These are phyloP conservation scores for Ephialtes manifestator DNA, from an alignment of 2,888 invertebrate species.

Conservation along the genomic window DNA sequence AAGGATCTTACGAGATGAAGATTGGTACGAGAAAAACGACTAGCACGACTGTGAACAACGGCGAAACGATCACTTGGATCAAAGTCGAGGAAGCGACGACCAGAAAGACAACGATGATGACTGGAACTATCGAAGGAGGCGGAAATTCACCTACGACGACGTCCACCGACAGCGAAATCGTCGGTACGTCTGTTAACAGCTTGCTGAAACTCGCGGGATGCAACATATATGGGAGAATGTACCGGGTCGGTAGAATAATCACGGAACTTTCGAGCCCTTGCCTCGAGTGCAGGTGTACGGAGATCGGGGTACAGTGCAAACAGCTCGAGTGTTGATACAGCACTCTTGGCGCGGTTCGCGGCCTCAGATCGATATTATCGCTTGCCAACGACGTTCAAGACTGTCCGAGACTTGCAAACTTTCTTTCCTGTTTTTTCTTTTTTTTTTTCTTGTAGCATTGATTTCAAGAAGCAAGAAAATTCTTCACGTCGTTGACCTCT, in stretches of 20 bases:
- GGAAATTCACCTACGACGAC: conserved; percentile 71
- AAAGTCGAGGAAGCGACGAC: conserved; percentile 57
- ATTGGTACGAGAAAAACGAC: conserved; percentile 15
- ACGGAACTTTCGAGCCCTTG: conserved; percentile 94
- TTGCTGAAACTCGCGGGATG: conserved; percentile 94
- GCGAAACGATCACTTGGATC: conserved; percentile 29
- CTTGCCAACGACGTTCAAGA: conserved; percentile 20
- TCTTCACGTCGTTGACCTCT: conserved; percentile 3
- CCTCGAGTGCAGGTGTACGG: conserved; percentile 94
- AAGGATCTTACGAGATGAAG: background rate
- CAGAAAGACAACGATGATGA: conserved; percentile 63
- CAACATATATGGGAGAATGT: conserved; percentile 96
- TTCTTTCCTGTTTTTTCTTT: background rate
- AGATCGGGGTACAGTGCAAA: conserved; percentile 94
- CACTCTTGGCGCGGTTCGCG: background rate
- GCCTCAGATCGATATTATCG: conserved; percentile 38
- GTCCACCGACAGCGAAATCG: conserved; percentile 76
- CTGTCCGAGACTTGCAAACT: conserved; percentile 11
- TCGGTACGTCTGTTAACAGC: conserved; percentile 86
- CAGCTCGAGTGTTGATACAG: conserved; percentile 88
- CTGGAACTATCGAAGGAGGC: conserved; percentile 64
- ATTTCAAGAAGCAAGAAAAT: conserved; percentile 9
- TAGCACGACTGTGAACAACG: conserved; percentile 42
- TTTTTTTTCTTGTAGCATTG: too few species aligned
- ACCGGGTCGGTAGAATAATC: conserved; percentile 93